phyloP scores from a whole-genome alignment of 2,113 vertebrate species.

The Zosterops borbonicus region DNA sequence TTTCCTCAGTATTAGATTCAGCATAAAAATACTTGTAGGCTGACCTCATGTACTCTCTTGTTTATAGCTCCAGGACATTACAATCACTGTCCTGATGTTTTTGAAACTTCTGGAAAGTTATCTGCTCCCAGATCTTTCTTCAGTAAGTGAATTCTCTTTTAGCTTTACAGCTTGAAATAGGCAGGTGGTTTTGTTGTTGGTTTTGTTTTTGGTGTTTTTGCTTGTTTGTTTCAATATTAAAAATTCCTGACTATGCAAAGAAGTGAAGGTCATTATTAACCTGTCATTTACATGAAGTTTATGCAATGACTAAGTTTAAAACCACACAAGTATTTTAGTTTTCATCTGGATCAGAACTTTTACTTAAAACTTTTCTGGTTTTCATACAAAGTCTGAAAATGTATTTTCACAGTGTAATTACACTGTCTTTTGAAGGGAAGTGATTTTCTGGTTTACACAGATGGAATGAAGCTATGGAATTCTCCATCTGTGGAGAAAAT shows the following conservation, averaged over 20 bases:
- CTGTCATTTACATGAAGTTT: not conserved
- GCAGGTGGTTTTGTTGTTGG: not conserved
- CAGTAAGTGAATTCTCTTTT: not conserved
- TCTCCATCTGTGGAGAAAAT: slow-evolving; percentile 1
- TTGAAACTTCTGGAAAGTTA: not conserved
- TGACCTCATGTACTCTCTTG: not conserved
- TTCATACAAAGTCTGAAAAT: not conserved
- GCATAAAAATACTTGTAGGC: not conserved
- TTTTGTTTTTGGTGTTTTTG: not conserved
- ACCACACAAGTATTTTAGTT: not conserved
- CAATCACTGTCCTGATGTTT: not conserved
- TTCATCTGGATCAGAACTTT: not conserved
- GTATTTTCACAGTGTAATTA: not conserved
- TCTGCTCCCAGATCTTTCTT: not conserved
- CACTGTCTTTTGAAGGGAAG: not conserved
- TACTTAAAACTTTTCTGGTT: not conserved
- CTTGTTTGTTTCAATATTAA: not conserved
- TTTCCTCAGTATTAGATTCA: not conserved
- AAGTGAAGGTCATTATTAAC: not conserved
- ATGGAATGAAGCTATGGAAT: not conserved
- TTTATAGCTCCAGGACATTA: not conserved
- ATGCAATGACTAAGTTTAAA: not conserved
- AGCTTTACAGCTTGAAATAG: not conserved
- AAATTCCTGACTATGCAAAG: not conserved
- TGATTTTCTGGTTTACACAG: not conserved